Evolutionary conservation across 2,888 invertebrate species (phyloP), one percentile per base, ranked within the genome.

Genomic region (Tholera decimalis): DNA sequence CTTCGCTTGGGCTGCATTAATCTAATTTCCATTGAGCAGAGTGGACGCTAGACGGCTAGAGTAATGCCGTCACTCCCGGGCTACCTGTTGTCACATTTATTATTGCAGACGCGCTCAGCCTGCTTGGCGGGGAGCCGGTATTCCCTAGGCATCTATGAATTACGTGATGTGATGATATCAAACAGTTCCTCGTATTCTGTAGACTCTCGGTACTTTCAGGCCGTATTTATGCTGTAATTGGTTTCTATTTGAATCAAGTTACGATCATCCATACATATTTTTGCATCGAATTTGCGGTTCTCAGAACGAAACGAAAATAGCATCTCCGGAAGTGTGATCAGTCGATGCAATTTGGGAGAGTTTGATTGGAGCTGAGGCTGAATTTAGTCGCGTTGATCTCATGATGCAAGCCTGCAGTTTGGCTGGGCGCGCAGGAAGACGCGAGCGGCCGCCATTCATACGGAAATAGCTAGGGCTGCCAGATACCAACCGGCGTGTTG

Each of bases 361-460:
- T 24, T 41, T 76, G 39, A 46, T 69, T 44, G 41, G 20, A 71
- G 51, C 51, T 51, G 37, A 15, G 44, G 18, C 44, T 49, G 64
- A 77, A 53, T 56, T 63, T 64, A 63, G 72, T 43, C 39, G 18
- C 33, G 28, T 33, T 51, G 43, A 35, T 64, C 47, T 47, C 44
- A 50, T 59, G 64, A 64, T 30, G 56, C 55, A 58, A 53, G 37
- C 18, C 47, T 57, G 59, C 43, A 56, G 65, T 59, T 79, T 82
- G 80, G 83, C 83, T 80, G 49, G 39, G 70, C 44, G 66, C 74
- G 69, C 84, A 89, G 92, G 93, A 93, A 92, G 89, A 84, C 75
- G 75, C 55, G 35, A 59, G 66, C 71, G 82, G 80, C 82, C 73
- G 82, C 87, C 90, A 91, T 91, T 92, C 89, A 91, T 88, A 89